Base-by-base conservation (phyloP, 2,797 vertebrate species). In the Zalophus californianus region DNA sequence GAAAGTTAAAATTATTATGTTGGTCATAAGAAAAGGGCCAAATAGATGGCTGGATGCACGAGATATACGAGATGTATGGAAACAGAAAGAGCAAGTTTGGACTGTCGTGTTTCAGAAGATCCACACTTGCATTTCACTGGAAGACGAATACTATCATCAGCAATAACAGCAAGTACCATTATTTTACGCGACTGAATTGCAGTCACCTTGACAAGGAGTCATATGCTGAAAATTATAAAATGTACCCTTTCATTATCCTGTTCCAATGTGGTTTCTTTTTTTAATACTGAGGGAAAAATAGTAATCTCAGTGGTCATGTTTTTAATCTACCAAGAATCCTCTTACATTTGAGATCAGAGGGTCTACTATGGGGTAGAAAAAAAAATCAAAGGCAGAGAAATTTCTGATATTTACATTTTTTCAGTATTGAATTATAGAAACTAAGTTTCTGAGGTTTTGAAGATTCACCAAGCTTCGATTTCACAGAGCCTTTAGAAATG, bases 351-450 rank as follows among this genome's bases (percentile, higher is more conserved):
- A 96, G 52, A 15, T 21, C 27, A 87, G 32, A 86, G 2, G 7
- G 14, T 83, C 35, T 93, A 35, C 62, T 50, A 4, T 27, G 9
- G 48, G 21, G 6, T 68, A 60, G 21, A 38, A 89, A 89, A 73
- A 72, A 27, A 78, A 29, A 82, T 35, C 79, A 72, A 83, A 62
- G 12, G 13, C 7, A 35, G 38, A 16, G n/a, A 68, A 70, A 56
- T 93, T 44, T 64, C 78, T 75, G 12, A 54, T 64, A 86, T 75
- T 77, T 91, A 96, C n/a, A 18, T 83, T 79, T 96, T 75, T 96
- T 70, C 90, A 1, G 7, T 73, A 77, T 54, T 16, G 23, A 82
- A 52, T 82, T 93, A 66, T 2, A 52, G 15, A 96, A 86, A 82
- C 8, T 29, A 91, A 77, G 29, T 95, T 93, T 77, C 77, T 52